A percentile compares a stretch with the other conserved stretches of the same genome.
phyloP scores from a whole-genome alignment of 2,113 vertebrate species.

The Sterrhoptilus dennistouni region DNA sequence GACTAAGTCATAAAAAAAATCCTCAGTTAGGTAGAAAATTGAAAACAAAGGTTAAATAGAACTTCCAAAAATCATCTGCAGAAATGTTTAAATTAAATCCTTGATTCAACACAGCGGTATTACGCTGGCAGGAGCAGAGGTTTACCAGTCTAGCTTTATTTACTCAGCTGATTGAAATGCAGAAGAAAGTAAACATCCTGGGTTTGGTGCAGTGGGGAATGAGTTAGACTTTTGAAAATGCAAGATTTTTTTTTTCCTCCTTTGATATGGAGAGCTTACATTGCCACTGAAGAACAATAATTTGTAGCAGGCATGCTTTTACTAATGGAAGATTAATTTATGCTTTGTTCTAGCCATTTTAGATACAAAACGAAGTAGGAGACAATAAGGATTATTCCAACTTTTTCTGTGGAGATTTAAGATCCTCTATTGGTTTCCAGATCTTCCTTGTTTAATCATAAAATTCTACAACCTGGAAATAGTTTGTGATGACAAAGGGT shows the following conservation, averaged over 20 bases:
- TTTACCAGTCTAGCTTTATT: conserved; percentile 40
- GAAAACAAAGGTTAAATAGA: conserved; percentile 50
- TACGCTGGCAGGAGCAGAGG: conserved; percentile 13
- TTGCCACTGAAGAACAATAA: neutral
- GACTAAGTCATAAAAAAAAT: neutral
- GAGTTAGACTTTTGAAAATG: neutral
- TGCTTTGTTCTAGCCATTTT: neutral
- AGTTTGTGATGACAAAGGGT: neutral
- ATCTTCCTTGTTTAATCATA: neutral
- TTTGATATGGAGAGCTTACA: neutral
- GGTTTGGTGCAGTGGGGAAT: neutral
- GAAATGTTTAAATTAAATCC: conserved; percentile 43
- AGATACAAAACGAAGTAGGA: neutral
- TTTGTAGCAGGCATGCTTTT: neutral
- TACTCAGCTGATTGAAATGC: conserved; percentile 56
- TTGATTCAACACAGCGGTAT: conserved; percentile 12
- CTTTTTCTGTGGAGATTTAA: neutral
- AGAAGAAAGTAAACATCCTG: conserved; percentile 46
- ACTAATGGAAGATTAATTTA: neutral
- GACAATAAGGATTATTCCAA: neutral
- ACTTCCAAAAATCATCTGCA: conserved; percentile 20
- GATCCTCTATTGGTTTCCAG: neutral
- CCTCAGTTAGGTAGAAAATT: conserved; percentile 19
- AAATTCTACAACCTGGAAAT: neutral
- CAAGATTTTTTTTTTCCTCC: neutral